Percentiles rank a stretch among this genome's conserved stretches.
Conservation (phyloP, 1,140 invertebrate genomes). For the Conus ventricosus region DNA sequence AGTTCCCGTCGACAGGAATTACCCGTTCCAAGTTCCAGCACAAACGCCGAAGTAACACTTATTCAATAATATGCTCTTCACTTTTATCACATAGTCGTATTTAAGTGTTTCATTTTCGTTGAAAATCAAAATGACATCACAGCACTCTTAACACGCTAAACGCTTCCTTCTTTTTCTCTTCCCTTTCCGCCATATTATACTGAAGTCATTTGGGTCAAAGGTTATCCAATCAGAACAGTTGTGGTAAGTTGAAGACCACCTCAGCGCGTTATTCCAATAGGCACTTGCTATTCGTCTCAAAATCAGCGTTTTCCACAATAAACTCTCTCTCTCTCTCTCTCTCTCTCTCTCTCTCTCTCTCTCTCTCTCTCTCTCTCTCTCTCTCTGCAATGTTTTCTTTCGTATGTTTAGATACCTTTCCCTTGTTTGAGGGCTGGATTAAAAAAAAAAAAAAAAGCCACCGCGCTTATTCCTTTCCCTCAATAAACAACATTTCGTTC, state of each 20-base stretch:
- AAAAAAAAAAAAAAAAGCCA: too few relatives aligned
- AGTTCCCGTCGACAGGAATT: neutral
- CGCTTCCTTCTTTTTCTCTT: conserved; percentile 35
- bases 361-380: conserved; percentile 16
- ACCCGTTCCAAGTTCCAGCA: neutral
- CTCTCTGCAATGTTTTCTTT: neutral
- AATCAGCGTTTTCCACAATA: neutral
- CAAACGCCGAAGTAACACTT: neutral
- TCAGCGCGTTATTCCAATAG: neutral
- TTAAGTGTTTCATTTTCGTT: neutral
- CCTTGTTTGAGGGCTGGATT: too few relatives aligned
- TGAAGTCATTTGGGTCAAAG: conserved; percentile 41
- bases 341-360: conserved; percentile 10
- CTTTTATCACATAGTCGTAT: neutral
- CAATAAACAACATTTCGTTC: too few relatives aligned
- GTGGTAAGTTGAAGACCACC: conserved; percentile 29
- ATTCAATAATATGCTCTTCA: neutral
- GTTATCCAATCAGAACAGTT: conserved; percentile 41
- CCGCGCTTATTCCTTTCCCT: too few relatives aligned
- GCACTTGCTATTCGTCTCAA: neutral
- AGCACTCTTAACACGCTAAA: neutral
- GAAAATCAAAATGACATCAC: neutral
- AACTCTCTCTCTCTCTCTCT: too few relatives aligned
- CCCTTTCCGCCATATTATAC: conserved; percentile 51
- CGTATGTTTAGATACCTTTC: too few relatives aligned